These are phyloP conservation scores for Limenitis camilla DNA, from an alignment of 2,888 invertebrate species.

Conservation along the genomic window DNA sequence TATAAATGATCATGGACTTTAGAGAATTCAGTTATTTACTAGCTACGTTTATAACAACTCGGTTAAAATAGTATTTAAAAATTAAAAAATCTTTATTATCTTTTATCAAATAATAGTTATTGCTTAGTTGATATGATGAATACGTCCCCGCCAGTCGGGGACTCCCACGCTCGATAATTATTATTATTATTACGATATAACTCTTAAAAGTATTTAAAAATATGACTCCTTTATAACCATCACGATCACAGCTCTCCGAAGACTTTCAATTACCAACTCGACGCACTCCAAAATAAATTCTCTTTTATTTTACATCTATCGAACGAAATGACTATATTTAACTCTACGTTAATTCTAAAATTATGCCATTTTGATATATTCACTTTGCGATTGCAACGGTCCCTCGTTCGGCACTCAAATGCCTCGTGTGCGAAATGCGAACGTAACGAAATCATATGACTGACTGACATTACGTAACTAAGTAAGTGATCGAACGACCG, in stretches of 20 bases:
- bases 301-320: conserved; percentile 71
- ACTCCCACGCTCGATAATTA: conserved; percentile 15
- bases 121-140: conserved; percentile 72
- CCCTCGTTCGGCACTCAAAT: conserved; percentile 72
- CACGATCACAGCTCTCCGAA: conserved; percentile 73
- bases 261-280: conserved; percentile 70
- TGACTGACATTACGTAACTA: conserved; percentile 52
- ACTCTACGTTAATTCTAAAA: conserved; percentile 72
- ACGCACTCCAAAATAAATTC: conserved; percentile 72
- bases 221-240: conserved; percentile 74
- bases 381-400: conserved; percentile 75
- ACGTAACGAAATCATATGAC: conserved; percentile 56
- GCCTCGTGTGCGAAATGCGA: conserved; percentile 68
- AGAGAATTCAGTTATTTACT: conserved; percentile 68
- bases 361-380: conserved; percentile 74
- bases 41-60: conserved; percentile 71
- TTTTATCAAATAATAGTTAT: conserved; percentile 72
- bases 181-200: conserved; percentile 56
- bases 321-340: conserved; percentile 74
- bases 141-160: conserved; percentile 40
- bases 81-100: conserved; percentile 51
- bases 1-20: conserved; percentile 68
- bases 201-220: conserved; percentile 72
- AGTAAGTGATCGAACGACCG: conserved; percentile 61
- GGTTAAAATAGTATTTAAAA: conserved; percentile 71